Conservation (phyloP, 2,113 vertebrate genomes). For the Psettodes erumei region DNA sequence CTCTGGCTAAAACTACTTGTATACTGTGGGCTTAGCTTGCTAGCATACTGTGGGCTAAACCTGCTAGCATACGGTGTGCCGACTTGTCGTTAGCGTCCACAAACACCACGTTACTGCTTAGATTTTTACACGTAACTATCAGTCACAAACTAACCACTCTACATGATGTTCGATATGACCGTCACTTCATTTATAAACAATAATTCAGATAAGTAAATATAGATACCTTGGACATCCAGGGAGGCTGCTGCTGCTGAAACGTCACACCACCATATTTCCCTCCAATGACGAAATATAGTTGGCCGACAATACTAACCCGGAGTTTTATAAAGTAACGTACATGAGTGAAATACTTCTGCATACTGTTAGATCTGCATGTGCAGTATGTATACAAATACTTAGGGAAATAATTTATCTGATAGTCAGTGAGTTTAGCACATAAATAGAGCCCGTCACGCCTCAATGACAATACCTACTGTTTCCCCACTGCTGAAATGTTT, state of each 20-base stretch:
- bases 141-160: accelerated
- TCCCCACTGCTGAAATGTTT: too few species aligned
- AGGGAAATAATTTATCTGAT: too few species aligned
- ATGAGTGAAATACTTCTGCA: not conserved
- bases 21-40: too few species aligned
- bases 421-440: too few species aligned
- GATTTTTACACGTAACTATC: not conserved
- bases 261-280: constrained; percentile 51
- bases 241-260: constrained; percentile 13
- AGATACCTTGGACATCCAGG: constrained; percentile 45
- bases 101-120: not conserved
- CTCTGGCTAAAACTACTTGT: too few species aligned
- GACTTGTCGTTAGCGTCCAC: not conserved
- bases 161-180: accelerated
- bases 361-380: too few species aligned
- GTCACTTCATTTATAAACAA: not conserved
- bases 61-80: constrained; percentile 11
- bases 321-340: too few species aligned
- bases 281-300: not conserved
- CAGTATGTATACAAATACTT: not conserved
- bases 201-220: not conserved
- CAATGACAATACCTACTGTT: too few species aligned
- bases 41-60: constrained; percentile 53
- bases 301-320: constrained; percentile 62
- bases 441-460: too few species aligned